phyloP scores from a whole-genome alignment of 2,797 vertebrate genomes.

The Moxostoma hubbsi region DNA sequence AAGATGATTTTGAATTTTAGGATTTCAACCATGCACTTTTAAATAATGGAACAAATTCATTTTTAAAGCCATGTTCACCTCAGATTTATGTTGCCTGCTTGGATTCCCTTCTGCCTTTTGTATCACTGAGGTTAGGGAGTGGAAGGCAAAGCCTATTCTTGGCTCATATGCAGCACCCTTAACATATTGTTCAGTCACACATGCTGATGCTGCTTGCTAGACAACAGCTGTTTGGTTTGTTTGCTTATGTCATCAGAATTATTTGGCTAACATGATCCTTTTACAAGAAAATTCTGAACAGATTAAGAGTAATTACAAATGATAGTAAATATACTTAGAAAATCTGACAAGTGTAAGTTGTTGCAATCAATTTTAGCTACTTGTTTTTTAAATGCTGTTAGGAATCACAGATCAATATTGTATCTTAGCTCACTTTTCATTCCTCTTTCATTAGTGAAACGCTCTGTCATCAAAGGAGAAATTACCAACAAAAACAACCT shows the following conservation, averaged over 20 bases:
- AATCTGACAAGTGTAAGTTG: neutral
- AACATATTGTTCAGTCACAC: slow-evolving; percentile 27
- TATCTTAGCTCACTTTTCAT: neutral
- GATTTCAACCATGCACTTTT: too few species aligned
- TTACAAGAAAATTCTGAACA: neutral
- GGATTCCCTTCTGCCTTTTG: neutral
- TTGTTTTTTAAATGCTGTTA: neutral
- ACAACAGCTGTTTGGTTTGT: slow-evolving; percentile 24
- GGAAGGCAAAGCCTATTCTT: slow-evolving; percentile 5
- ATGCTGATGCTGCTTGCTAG: slow-evolving; percentile 14
- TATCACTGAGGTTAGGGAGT: slow-evolving; percentile 32
- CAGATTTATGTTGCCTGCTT: too few species aligned
- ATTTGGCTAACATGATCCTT: neutral
- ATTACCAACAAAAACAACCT: slow-evolving; percentile 57
- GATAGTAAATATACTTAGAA: neutral
- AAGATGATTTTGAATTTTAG: too few species aligned
- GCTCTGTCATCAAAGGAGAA: slow-evolving; percentile 56
- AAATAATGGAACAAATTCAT: too few species aligned
- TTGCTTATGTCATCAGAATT: neutral
- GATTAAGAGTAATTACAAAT: neutral
- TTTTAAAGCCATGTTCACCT: too few species aligned
- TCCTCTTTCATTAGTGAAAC: slow-evolving; percentile 58
- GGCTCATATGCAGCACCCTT: too few species aligned
- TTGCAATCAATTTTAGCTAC: neutral
- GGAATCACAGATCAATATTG: neutral